These are phyloP conservation scores for Eubasilissa splendida DNA, from an alignment of 2,888 invertebrate genomes.

Conservation along the genomic window DNA sequence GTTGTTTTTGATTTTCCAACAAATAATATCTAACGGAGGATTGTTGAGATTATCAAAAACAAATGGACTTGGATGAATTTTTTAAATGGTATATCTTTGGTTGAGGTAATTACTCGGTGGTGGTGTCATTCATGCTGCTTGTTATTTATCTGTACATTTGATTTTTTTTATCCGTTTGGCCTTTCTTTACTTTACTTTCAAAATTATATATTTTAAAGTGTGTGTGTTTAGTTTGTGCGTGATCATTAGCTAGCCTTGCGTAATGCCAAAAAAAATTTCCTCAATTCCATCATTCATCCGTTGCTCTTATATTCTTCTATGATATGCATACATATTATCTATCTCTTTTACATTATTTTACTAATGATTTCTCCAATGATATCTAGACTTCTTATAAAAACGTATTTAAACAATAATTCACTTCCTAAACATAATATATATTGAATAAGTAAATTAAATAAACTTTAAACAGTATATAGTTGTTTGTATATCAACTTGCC, in stretches of 20 bases:
- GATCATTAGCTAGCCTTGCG: constrained; percentile 32
- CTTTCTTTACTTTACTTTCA: constrained; percentile 29
- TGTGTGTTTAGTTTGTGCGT: constrained; percentile 32
- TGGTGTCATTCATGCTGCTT: constrained; percentile 23
- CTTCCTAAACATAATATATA: no score
- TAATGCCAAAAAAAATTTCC: constrained; percentile 25
- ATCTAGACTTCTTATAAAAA: no score
- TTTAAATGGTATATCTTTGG: not conserved
- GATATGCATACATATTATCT: not conserved
- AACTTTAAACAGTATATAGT: no score
- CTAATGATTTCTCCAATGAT: no score
- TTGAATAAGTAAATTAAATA: no score
- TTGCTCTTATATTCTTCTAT: constrained; percentile 1
- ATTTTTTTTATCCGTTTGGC: constrained; percentile 25
- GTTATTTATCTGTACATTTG: constrained; percentile 17
- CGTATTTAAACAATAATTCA: no score
- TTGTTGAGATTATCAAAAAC: not conserved
- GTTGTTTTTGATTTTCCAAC: constrained; percentile 10
- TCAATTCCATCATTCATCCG: constrained; percentile 20
- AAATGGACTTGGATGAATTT: not conserved
- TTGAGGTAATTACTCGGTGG: constrained; percentile 1
- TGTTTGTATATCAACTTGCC: no score
- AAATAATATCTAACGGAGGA: not conserved
- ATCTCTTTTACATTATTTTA: not conserved
- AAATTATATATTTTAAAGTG: constrained; percentile 19